Conservation (phyloP, 2,797 vertebrate species). For the Phataginus tricuspis region DNA sequence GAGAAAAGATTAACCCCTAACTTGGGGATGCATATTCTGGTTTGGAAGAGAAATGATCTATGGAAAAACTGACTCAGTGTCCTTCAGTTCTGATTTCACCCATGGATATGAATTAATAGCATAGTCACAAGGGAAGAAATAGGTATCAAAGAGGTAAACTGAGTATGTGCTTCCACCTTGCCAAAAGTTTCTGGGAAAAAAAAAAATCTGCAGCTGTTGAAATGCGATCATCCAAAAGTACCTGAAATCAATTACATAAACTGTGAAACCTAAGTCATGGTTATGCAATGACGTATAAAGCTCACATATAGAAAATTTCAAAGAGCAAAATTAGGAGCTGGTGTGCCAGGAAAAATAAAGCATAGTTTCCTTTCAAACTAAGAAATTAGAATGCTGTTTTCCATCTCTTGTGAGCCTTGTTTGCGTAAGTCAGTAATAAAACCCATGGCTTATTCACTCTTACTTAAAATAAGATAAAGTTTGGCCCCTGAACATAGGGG, state of each 20-base stretch:
- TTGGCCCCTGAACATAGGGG: background rate
- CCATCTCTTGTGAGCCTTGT: background rate
- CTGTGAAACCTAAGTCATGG: background rate
- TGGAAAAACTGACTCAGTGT: background rate
- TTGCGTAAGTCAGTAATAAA: background rate
- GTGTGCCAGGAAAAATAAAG: background rate
- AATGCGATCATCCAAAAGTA: background rate
- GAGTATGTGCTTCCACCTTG: background rate
- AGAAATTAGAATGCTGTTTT: background rate
- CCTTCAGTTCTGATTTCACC: background rate
- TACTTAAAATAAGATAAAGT: background rate
- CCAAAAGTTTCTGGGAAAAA: conserved; percentile 27
- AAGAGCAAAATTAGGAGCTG: conserved; percentile 30
- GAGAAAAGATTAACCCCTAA: background rate
- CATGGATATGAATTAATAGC: background rate
- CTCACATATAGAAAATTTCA: background rate
- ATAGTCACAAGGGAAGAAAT: background rate
- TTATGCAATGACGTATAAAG: background rate
- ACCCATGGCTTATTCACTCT: background rate
- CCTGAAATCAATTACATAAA: background rate
- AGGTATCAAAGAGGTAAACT: background rate
- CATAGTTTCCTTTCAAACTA: background rate
- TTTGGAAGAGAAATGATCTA: background rate
- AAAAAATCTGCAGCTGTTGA: background rate
- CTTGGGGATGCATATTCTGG: background rate